Evolutionary conservation across 2,113 vertebrate species (phyloP), one percentile per base, ranked within the genome.

Genomic region (Ceuthmochares aereus): DNA sequence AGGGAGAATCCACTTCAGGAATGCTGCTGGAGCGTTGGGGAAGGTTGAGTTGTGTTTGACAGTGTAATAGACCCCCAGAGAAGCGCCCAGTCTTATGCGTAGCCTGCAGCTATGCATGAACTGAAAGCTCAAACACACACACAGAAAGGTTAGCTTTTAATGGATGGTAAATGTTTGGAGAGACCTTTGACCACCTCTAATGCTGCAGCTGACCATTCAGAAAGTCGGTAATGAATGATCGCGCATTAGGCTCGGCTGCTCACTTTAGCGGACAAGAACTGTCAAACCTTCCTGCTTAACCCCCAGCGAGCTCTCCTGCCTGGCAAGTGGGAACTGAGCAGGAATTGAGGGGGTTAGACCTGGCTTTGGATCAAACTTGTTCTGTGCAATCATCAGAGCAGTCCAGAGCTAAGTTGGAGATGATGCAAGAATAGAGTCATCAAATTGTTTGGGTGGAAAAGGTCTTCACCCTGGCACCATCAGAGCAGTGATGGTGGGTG

Each of bases 141-240:
- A 70, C 25, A 69, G 67, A 96, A 93, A 92, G 91, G 94, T 97
- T 93, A 93, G 95, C 91, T 96, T 90, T 96, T 97, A 97, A 96
- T 97, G 96, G 96, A 96, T 90, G 90, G 87, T 92, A 96, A 97
- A 96, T 97, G 94, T 97, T 97, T 97, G 90, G 77, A 47, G 96
- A 96, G 96, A 96, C 96, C 96, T 98, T 97, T 97, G 97, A 97
- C 95, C 96, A 96, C 91, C 52, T 47, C 90, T 97, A 96, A 97
- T 95, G n/a, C 83, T 51, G 90, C 89, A 86, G 91, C 93, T 97
- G 96, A 96, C 95, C 94, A 22, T 55, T 87, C 85, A 64, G 83
- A 72, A 68, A 70, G 85, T 9, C 80, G 19, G 63, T 85, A 92
- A 82, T 83, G 93, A 90, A 58, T 89, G 94, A 69, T 60, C 83